Base-by-base conservation (phyloP, 1,140 invertebrate genomes). In the Nasonia vitripennis region DNA sequence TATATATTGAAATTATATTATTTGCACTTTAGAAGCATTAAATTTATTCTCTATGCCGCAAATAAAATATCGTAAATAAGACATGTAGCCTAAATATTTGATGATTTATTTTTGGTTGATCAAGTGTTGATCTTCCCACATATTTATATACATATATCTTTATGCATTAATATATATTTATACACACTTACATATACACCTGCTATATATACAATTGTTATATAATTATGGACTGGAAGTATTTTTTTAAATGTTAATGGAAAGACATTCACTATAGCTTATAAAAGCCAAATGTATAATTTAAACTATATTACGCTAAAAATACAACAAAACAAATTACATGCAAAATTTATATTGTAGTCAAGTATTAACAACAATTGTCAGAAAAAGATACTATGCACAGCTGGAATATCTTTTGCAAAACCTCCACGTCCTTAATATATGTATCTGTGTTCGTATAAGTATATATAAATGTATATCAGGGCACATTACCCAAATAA, bases 141-240 rank as follows among this genome's bases (percentile, higher is more conserved):
- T 62, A 62, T 17, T n/a, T 87, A 78, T 23, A 75, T 70, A 68
- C 10, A 81, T 77, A 48, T 70, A 41, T 45, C 41, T 45, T 78
- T 71, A 78, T 62, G 55, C 20, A 62, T 62, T 62, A 62, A 55
- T 84, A 87, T 83, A 86, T 86, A 87, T 85, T 70, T 51, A 83
- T 87, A 34, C 41, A 80, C 78, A 62, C 20, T 34, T 51, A 51
- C 12, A 75, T 75, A n/a, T 67, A 9, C 41, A 45, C 11, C 7
- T 45, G 41, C 1, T 10, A 78, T 82, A 78, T 55, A 77, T 34
- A 78, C 41, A 78, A 86, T 62, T 78, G 7, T 34, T 81, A 62
- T 55, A 78, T 70, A 75, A 51, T 86, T 74, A 86, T 71, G 55
- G 45, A 82, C 74, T 82, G 80, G 79, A 86, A 86, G 80, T 82